Conservation (phyloP, 2,113 vertebrate species). For the Natator depressus region DNA sequence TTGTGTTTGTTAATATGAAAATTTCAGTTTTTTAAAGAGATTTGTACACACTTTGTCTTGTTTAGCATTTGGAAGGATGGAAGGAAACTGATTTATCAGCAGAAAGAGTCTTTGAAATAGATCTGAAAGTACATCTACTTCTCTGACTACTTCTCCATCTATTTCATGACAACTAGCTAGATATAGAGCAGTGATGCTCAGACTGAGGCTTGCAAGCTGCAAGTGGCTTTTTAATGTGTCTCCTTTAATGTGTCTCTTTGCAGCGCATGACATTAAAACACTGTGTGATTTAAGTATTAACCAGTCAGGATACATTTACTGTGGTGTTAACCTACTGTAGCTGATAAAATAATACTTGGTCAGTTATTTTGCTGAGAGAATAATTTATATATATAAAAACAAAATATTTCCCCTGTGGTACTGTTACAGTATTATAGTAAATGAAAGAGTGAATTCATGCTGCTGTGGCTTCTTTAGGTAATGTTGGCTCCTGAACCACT, state of each 20-base stretch:
- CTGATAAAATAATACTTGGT: too few species aligned
- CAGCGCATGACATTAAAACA: background rate
- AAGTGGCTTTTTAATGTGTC: background rate
- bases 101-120: background rate
- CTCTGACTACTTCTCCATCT: background rate
- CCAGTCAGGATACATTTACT: too few species aligned
- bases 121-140: background rate
- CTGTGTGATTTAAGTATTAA: background rate
- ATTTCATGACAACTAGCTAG: background rate
- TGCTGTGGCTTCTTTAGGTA: too few species aligned
- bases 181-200: too few species aligned
- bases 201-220: background rate
- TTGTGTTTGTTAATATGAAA: background rate
- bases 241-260: background rate
- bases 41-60: background rate
- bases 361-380: too few species aligned
- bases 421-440: too few species aligned
- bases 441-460: too few species aligned
- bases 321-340: too few species aligned
- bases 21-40: background rate
- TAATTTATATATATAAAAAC: too few species aligned
- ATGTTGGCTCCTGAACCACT: too few species aligned
- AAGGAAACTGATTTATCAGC: background rate
- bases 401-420: too few species aligned
- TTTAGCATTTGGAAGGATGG: background rate